A percentile compares a stretch with the other conserved stretches of the same genome.
These are phyloP conservation scores for Euplexia lucipara DNA, from an alignment of 2,888 invertebrate genomes.

Conservation along the genomic window DNA sequence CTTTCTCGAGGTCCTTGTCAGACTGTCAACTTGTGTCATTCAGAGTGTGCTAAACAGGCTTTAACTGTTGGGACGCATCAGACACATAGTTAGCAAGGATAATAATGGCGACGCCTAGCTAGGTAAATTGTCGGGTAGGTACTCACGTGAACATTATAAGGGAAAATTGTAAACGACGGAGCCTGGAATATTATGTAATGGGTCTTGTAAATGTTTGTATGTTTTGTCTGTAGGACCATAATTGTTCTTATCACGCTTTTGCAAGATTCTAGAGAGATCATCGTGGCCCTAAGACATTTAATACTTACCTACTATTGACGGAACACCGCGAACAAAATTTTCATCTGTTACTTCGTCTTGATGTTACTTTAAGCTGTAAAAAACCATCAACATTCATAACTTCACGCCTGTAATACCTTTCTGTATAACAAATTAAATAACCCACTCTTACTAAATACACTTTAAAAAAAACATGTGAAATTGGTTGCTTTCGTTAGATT, in stretches of 20 bases:
- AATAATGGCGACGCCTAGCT: slow-evolving; percentile 11
- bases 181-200: slow-evolving; percentile 7
- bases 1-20: slow-evolving; percentile 7
- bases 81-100: slow-evolving; percentile 1
- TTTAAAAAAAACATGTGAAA: no score
- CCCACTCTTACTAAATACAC: no score
- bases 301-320: no score
- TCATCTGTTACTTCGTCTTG: no score
- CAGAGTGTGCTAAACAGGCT: slow-evolving; percentile 14
- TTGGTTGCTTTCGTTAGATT: no score
- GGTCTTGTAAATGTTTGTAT: slow-evolving; percentile 16
- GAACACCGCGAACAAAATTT: no score
- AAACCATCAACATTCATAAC: no score
- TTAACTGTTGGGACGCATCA: slow-evolving; percentile 16
- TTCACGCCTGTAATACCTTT: no score
- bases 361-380: no score
- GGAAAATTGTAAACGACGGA: slow-evolving; percentile 20
- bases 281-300: no score
- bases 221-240: not conserved
- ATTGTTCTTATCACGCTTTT: not conserved
- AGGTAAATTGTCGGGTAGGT: not conserved
- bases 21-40: slow-evolving; percentile 20
- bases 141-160: not conserved
- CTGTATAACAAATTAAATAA: no score
- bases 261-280: slow-evolving; percentile 2